These are phyloP conservation scores for Heliangelus exortis DNA, from an alignment of 2,797 vertebrate genomes.

Conservation along the genomic window DNA sequence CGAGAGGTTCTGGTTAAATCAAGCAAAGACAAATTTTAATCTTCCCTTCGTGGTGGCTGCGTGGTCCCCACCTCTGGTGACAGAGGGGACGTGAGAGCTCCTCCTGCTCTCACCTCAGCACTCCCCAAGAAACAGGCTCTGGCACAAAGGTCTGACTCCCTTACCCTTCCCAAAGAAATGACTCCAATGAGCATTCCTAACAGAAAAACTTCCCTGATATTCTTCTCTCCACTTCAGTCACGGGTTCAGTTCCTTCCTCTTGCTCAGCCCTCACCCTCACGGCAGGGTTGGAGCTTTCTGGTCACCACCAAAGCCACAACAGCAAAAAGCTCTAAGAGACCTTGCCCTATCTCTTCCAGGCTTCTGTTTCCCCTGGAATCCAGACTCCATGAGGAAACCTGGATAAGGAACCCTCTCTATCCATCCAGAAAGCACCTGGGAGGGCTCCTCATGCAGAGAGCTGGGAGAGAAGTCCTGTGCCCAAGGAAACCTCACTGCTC, in stretches of 20 bases:
- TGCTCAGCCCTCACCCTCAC: neutral
- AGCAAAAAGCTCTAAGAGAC: neutral
- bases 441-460: neutral
- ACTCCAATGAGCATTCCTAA: neutral
- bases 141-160: neutral
- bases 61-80: neutral
- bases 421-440: fast-evolving
- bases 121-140: neutral
- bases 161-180: neutral
- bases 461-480: neutral
- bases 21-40: neutral
- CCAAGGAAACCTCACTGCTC: neutral
- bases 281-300: neutral
- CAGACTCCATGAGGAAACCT: fast-evolving
- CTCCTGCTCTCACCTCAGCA: neutral
- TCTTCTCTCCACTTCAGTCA: constrained; percentile 33
- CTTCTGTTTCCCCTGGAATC: neutral
- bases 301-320: neutral
- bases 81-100: neutral
- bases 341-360: fast-evolving
- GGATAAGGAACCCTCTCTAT: neutral
- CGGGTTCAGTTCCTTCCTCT: constrained; percentile 10
- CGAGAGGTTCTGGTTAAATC: neutral
- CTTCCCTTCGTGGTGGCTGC: neutral
- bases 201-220: constrained; percentile 26